These are phyloP conservation scores for Drosophila neocordata DNA, from an alignment of 1,140 invertebrate species.

Conservation along the genomic window DNA sequence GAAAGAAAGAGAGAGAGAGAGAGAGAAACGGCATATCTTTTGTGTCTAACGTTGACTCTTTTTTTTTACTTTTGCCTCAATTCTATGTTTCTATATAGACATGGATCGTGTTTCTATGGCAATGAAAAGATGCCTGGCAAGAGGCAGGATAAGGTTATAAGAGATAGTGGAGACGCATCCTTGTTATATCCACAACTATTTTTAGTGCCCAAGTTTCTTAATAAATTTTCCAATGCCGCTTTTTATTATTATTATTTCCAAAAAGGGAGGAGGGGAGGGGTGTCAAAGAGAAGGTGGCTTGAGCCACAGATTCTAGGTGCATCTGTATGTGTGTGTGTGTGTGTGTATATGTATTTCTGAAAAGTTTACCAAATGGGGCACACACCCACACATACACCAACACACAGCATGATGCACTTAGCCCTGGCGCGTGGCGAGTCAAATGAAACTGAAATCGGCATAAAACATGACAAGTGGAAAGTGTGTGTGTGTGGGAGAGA, in stretches of 20 bases:
- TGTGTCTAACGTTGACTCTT: too few relatives aligned
- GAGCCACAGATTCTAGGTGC: neutral
- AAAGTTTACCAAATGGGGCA: conserved; percentile 41
- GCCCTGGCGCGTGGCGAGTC: conserved; percentile 38
- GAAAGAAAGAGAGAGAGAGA: too few relatives aligned
- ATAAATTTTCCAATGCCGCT: conserved; percentile 52
- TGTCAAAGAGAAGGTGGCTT: too few relatives aligned
- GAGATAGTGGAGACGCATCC: neutral
- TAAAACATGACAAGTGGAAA: conserved; percentile 58
- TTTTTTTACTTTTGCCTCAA: neutral
- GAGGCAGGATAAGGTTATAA: neutral
- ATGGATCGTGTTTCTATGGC: conserved; percentile 4
- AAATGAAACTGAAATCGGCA: conserved; percentile 57
- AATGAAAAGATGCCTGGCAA: conserved; percentile 4
- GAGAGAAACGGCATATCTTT: too few relatives aligned
- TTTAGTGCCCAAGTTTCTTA: conserved; percentile 60
- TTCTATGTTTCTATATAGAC: neutral
- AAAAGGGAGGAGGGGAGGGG: conserved; percentile 6
- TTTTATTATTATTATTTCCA: conserved; percentile 57
- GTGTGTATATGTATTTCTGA: conserved; percentile 17
- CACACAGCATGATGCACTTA: conserved; percentile 49
- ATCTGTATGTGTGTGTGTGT: conserved; percentile 17
- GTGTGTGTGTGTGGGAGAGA: neutral
- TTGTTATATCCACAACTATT: conserved; percentile 35
- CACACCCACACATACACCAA: conserved; percentile 25